These are phyloP conservation scores for Colletes gigas DNA, from an alignment of 1,140 invertebrate genomes.

Conservation along the genomic window DNA sequence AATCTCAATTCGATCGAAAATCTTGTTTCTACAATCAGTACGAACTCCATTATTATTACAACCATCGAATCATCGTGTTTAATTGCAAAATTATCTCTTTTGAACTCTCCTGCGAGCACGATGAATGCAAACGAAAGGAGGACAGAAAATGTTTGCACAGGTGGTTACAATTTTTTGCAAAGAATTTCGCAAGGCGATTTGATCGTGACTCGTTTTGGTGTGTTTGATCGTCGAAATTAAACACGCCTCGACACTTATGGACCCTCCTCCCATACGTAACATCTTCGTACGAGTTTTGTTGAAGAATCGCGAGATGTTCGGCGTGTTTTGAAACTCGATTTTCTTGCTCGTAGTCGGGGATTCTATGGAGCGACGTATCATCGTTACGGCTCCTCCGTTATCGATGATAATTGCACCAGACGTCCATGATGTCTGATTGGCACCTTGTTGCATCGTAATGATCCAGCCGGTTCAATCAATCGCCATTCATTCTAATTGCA, in stretches of 20 bases:
- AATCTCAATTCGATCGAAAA: too few relatives aligned
- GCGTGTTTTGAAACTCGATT: not conserved
- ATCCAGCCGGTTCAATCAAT: conserved; percentile 49
- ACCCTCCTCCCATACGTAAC: too few relatives aligned
- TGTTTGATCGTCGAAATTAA: conserved; percentile 40
- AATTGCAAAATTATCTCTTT: not conserved
- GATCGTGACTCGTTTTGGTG: not conserved
- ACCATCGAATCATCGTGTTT: not conserved
- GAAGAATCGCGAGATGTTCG: too few relatives aligned
- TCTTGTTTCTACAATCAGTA: too few relatives aligned
- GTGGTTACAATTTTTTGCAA: conserved; percentile 3
- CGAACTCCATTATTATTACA: too few relatives aligned
- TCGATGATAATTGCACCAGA: conserved; percentile 53
- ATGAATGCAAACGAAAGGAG: conserved; percentile 29
- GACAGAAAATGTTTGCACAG: conserved; percentile 30
- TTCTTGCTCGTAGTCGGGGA: not conserved
- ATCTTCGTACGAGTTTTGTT: not conserved
- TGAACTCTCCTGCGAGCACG: conserved; percentile 13
- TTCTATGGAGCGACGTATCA: conserved; percentile 29
- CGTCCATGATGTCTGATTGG: conserved; percentile 55
- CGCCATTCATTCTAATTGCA: conserved; percentile 50
- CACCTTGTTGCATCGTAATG: conserved; percentile 55
- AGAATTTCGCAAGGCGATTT: conserved; percentile 6
- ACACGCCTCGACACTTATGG: conserved; percentile 42
- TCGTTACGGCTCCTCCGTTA: conserved; percentile 36